These are phyloP conservation scores for Actias luna DNA, from an alignment of 2,888 invertebrate species.

Conservation along the genomic window DNA sequence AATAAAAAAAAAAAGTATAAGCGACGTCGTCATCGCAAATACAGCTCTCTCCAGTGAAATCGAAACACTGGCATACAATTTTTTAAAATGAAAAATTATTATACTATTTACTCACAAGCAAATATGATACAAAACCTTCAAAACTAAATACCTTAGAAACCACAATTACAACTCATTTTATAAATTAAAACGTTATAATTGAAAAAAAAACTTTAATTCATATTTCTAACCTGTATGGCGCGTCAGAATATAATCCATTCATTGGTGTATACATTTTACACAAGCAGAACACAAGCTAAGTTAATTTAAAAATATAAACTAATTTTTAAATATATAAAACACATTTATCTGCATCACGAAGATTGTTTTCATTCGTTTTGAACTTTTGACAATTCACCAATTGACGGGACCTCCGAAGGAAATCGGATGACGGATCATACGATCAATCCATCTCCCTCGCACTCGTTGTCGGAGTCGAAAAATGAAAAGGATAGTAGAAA, in stretches of 20 bases:
- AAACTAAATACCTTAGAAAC: background rate
- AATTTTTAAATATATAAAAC: constrained; percentile 12
- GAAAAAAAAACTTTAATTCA: background rate
- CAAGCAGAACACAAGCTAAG: constrained; percentile 20
- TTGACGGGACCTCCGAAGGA: constrained; percentile 49
- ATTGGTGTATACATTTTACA: constrained; percentile 67
- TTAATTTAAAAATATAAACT: constrained; percentile 7
- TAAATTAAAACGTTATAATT: background rate
- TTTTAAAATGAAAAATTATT: background rate
- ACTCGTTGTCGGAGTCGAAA: constrained; percentile 28
- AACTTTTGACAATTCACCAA: constrained; percentile 47
- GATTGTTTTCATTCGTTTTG: constrained; percentile 37
- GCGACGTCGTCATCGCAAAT: background rate
- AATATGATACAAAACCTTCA: background rate
- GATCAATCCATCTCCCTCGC: constrained; percentile 55
- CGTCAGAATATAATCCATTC: constrained; percentile 71
- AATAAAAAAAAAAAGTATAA: background rate
- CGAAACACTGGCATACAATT: background rate
- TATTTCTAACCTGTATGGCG: constrained; percentile 68
- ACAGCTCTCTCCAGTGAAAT: background rate
- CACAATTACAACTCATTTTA: background rate
- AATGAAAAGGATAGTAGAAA: constrained; percentile 41
- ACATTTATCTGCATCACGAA: constrained; percentile 10
- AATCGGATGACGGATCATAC: constrained; percentile 69
- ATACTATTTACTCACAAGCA: background rate